Evolutionary conservation across 2,797 vertebrate species (phyloP), one percentile per base, ranked within the genome.

Genomic region (Amniataba percoides): DNA sequence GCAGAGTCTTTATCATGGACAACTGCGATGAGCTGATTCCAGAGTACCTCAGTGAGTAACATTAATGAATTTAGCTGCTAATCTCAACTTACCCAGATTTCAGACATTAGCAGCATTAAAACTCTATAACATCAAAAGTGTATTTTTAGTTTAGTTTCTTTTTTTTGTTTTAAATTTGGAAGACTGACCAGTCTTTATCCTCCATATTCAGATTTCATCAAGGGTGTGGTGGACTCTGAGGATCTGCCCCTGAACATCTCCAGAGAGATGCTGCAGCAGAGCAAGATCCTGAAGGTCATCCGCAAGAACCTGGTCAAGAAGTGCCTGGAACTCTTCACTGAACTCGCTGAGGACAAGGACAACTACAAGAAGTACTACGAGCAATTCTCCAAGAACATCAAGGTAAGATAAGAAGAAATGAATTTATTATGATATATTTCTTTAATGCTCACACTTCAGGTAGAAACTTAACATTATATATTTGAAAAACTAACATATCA

Each of bases 261-360:
- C 80, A 96, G 98, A 94, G 98, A 99, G 91, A 99, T 97, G 98
- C 89, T 99, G 74, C 98, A 99, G 77, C 98, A 99, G 79, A 99
- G 98, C 94, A 99, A 99, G 86, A 99, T 99, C 86, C 91, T 99
- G 59, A 99, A 99, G 71, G 98, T 99, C 13, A 99, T 99, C 77
- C 92, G 98, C 59, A 99, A 99, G 93, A 99, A 99, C 84, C 92
- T 99, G 83, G 98, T 99, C 45, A 99, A 99, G 91, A 99, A 99
- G 87, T 98, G 97, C 80, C 25, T 99, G 27, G 98, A 99, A 16
- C 97, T 99, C 2, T 99, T 99, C 87, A 91, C 94, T 0, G 97
- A 98, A 59, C 76, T 99, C 19, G 81, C 97, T 0, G 97, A 98
- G 63, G 97, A 98, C 88, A 98, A 97, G 80, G 97, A 99, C 70